Evolutionary conservation across 1,140 invertebrate genomes (phyloP), one percentile per base, ranked within the genome.

Genomic region (Procambarus clarkii): DNA sequence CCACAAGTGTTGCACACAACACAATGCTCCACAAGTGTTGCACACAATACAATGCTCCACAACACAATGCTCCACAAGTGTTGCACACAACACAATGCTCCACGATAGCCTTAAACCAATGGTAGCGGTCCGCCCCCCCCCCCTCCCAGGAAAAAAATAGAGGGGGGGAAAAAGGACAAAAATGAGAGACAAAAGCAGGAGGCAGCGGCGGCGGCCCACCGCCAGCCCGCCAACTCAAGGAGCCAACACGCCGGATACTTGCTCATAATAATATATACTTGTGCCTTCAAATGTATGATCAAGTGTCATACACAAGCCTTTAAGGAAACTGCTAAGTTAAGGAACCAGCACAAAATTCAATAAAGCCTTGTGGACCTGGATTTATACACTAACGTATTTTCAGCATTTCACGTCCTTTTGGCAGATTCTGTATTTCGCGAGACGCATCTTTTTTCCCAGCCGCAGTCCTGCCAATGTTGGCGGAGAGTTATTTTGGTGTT

Each of bases 301-400:
- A 46, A 54, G 79, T 81, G 79, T 21, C 24, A 5, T 81, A 58
- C 48, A 8, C 24, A 81, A 50, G 34, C 21, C 48, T 58, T 48
- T 81, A 48, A n/a, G 78, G 21, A 69, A 69, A 58, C 77, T 58
- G 74, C 64, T 80, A 58, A 91, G 48, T 91, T 84, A 74, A 58
- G 60, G 58, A 91, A 91, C 88, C 88, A 91, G 76, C 82, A 91
- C 82, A 91, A 91, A 91, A 85, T 91, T 85, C 82, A 91, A 85
- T 85, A 91, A 84, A 86, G 88, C 82, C 82, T 91, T 91, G 88
- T 85, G 88, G 88, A 76, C 74, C 48, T 91, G 88, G 88, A 91
- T 91, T 91, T 91, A 91, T 91, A 91, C 88, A 91, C 88, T 86
- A 91, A 91, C 88, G 88, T 91, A 91, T 91, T 91, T 91, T 91